Evolutionary conservation across 23 tunicate species (phyloP).

Genomic region (Halocynthia roretzi): DNA sequence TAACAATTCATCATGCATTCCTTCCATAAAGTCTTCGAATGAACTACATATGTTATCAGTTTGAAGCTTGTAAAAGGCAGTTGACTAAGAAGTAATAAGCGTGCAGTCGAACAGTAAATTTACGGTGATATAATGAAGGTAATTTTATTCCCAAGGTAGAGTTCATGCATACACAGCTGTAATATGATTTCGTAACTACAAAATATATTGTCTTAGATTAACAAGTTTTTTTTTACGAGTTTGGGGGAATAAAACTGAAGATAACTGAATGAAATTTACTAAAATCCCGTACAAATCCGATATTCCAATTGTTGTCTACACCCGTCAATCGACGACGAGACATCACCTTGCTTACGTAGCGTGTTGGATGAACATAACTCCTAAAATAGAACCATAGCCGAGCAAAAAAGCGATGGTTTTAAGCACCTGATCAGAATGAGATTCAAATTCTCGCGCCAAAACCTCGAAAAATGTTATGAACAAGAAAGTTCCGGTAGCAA

Average conservation of each 20-base stretch:
- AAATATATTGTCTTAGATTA: too few species aligned
- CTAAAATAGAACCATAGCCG: conserved; percentile 59
- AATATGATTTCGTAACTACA: not conserved
- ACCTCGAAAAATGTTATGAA: conserved; percentile 94
- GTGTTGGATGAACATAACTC: conserved; percentile 55
- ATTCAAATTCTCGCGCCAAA: conserved; percentile 66
- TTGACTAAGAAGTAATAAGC: too few species aligned
- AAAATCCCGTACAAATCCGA: not conserved
- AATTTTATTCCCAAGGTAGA: too few species aligned
- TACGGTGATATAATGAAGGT: too few species aligned
- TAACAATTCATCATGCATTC: too few species aligned
- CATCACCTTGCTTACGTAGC: conserved; percentile 6
- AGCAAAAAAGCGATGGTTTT: conserved; percentile 56
- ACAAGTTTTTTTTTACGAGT: too few species aligned
- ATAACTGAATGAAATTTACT: too few species aligned
- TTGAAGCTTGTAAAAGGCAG: too few species aligned
- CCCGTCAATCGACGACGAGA: not conserved
- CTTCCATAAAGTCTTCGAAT: too few species aligned
- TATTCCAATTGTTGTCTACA: not conserved
- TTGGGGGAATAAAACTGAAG: too few species aligned
- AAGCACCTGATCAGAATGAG: conserved; percentile 39
- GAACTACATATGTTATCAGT: too few species aligned
- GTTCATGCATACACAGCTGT: not conserved
- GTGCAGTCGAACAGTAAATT: too few species aligned
- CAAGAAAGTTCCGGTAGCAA: conserved; percentile 87